Percentiles rank a stretch among this genome's conserved stretches.
Conservation (phyloP, 1,140 invertebrate species). For the Gonatopus flavifemur region DNA sequence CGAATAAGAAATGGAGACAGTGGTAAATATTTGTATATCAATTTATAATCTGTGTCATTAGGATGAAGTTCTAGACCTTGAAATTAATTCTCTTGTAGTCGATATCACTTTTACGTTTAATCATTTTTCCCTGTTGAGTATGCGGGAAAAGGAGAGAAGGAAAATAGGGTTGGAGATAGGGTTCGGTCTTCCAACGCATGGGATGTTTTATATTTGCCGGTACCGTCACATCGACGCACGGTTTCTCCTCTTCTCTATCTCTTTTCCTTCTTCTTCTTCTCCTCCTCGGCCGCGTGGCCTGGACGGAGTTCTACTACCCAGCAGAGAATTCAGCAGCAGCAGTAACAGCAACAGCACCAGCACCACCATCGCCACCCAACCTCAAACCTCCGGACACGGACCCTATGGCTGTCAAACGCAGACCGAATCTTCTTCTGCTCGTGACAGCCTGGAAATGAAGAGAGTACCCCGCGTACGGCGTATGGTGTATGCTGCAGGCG, state of each 20-base stretch:
- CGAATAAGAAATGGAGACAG: too few relatives aligned
- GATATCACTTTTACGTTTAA: too few relatives aligned
- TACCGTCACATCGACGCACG: conserved; percentile 32
- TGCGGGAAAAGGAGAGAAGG: too few relatives aligned
- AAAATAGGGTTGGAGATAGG: too few relatives aligned
- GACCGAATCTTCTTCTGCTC: conserved; percentile 59
- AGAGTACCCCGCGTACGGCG: conserved; percentile 47
- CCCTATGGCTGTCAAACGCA: conserved; percentile 59
- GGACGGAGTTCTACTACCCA: conserved; percentile 33
- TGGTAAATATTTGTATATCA: too few relatives aligned
- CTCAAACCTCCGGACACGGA: too few relatives aligned
- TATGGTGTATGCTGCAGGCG: too few relatives aligned
- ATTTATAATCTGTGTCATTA: too few relatives aligned
- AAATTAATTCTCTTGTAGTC: too few relatives aligned
- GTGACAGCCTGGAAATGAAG: conserved; percentile 61
- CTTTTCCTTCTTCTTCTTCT: conserved; percentile 19
- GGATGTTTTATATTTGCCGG: conserved; percentile 35
- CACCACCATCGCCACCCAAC: conserved; percentile 44
- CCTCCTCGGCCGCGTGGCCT: conserved; percentile 14
- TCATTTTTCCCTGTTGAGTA: too few relatives aligned
- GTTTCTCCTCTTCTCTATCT: conserved; percentile 31
- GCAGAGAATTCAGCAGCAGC: conserved; percentile 18
- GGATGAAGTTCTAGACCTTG: too few relatives aligned
- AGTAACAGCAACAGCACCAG: conserved; percentile 18
- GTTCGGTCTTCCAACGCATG: too few relatives aligned